Evolutionary conservation across 2,888 invertebrate genomes (phyloP), one percentile per base, ranked within the genome.

Genomic region (Drosophila meridionalis): DNA sequence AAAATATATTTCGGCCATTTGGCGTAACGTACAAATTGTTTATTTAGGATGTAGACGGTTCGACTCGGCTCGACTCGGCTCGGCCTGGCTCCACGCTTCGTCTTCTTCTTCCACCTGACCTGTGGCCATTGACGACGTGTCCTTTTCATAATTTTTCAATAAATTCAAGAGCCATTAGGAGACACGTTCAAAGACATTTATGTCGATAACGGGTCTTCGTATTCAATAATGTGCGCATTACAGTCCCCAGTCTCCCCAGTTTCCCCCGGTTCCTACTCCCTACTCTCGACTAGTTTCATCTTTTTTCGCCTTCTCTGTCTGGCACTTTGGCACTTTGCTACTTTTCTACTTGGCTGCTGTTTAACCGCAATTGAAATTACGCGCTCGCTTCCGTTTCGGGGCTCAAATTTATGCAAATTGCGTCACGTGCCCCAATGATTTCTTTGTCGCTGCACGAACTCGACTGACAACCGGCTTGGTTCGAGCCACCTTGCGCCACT

Each of bases 321-420:
- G 55, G 52, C 59, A 58, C 64, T 53, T 52, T 53, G 60, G 64
- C 64, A 76, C 71, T 70, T 68, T 74, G 75, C 81, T 79, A 78
- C 87, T 89, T 89, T 89, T 89, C 87, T 86, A 88, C 87, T 85
- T 80, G 85, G 85, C 80, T 86, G 85, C 89, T 83, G 86, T 82
- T 90, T 84, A 87, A 83, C 89, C 88, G 90, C 87, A 88, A 88
- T 90, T 88, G 89, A 88, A 88, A 90, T 90, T 83, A 86, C 88
- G 84, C 84, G 87, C 85, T 82, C 61, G 79, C 82, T 84, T 82
- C 87, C 85, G 76, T 85, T 76, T 76, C 85, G 84, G 73, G 67
- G 64, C 63, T 55, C 67, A 85, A 89, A 90, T 90, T 90, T 92
- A 92, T 92, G 91, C 89, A 92, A 92, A 92, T 92, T 91, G 89